Conservation (phyloP, 1,140 invertebrate species). For the Diachasma alloeum region DNA sequence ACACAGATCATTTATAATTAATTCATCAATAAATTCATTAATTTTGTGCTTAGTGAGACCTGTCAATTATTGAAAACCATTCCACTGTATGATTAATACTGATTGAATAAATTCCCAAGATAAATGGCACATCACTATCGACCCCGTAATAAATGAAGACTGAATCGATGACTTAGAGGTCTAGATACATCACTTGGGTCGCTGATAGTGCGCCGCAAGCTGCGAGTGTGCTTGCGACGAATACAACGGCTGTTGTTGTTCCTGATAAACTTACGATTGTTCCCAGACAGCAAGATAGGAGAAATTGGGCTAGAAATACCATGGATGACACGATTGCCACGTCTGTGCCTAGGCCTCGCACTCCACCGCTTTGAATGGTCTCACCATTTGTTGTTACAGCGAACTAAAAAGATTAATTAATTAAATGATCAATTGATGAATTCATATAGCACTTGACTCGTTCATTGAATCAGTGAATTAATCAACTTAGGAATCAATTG, state of each 20-base stretch:
- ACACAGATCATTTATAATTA: background rate
- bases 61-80: background rate
- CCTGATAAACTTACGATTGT: conserved; percentile 80
- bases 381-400: conserved; percentile 68
- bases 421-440: background rate
- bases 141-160: background rate
- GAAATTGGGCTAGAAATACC: conserved; percentile 94
- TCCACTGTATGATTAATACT: conserved; percentile 5
- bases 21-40: background rate
- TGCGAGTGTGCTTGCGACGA: conserved; percentile 81
- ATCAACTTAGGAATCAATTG: background rate
- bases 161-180: conserved; percentile 69
- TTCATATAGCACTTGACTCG: too few species aligned
- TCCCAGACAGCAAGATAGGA: conserved; percentile 87
- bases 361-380: conserved; percentile 61
- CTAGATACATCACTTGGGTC: conserved; percentile 87
- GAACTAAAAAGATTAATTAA: conserved; percentile 67
- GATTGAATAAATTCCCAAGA: background rate
- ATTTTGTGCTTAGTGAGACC: background rate
- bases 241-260: conserved; percentile 88
- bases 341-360: conserved; percentile 91
- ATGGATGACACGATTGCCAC: conserved; percentile 93
- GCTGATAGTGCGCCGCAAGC: conserved; percentile 85
- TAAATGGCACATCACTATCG: background rate
- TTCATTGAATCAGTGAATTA: too few species aligned